Conservation (phyloP, 1,140 invertebrate species). For the Lepidurus arcticus region DNA sequence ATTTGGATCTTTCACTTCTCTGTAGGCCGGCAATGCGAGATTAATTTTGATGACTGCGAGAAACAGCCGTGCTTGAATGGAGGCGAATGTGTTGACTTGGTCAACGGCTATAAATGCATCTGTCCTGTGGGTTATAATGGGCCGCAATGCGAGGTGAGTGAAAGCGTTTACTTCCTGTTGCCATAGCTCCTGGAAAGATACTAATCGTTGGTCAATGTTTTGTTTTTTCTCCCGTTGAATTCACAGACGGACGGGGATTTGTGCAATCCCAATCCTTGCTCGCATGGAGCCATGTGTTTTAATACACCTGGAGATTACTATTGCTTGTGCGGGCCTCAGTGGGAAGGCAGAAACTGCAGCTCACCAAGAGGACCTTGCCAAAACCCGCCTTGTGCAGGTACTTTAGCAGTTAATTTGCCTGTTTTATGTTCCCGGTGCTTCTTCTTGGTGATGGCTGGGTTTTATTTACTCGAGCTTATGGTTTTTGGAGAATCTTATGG, state of each 20-base stretch:
- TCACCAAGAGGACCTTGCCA: slow-evolving; percentile 46
- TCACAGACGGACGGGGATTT: slow-evolving; percentile 71
- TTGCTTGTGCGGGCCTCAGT: slow-evolving; percentile 79
- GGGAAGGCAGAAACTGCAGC: slow-evolving; percentile 85
- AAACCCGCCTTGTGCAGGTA: slow-evolving; percentile 42
- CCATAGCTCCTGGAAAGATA: slow-evolving; percentile 37
- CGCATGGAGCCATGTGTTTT: slow-evolving; percentile 70
- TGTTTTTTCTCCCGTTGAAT: slow-evolving; percentile 32
- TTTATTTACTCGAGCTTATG: not conserved
- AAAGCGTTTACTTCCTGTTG: not conserved
- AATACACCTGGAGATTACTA: slow-evolving; percentile 76
- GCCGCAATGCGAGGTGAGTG: slow-evolving; percentile 63
- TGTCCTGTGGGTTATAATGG: slow-evolving; percentile 66
- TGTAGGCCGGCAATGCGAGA: slow-evolving; percentile 45
- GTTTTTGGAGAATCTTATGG: not conserved
- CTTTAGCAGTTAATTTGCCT: slow-evolving; percentile 25
- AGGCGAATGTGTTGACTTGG: slow-evolving; percentile 51
- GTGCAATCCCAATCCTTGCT: slow-evolving; percentile 73
- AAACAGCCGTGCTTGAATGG: slow-evolving; percentile 48
- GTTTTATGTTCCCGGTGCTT: not conserved
- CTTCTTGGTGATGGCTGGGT: not conserved
- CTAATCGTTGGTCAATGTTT: slow-evolving; percentile 24
- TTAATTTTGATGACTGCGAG: slow-evolving; percentile 40
- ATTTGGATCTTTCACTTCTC: not conserved
- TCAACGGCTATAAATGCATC: slow-evolving; percentile 46